phyloP scores from a whole-genome alignment of 2,888 invertebrate species.

The Sphaeridia pumilis region DNA sequence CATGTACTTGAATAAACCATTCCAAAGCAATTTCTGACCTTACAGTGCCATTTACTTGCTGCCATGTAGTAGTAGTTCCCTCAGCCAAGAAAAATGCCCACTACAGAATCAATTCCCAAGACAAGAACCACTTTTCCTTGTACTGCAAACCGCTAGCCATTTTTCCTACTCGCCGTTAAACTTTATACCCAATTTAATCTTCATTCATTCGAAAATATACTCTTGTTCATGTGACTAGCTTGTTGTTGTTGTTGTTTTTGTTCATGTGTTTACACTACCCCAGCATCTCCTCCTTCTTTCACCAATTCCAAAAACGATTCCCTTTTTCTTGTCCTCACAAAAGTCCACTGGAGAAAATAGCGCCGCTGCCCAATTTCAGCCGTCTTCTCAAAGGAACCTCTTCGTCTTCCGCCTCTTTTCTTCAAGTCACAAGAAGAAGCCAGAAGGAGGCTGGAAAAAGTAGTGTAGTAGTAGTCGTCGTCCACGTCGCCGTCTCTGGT shows the following conservation, averaged over 20 bases:
- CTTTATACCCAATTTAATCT: conserved; percentile 5
- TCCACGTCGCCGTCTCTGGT: conserved; percentile 1
- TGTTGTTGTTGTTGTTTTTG: conserved; percentile 15
- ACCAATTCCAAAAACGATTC: conserved; percentile 7
- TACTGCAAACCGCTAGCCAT: too few species aligned
- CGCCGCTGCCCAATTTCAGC: conserved; percentile 4
- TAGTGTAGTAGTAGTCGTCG: too few species aligned
- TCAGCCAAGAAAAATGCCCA: too few species aligned
- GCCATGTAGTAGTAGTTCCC: too few species aligned
- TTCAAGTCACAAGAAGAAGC: not conserved
- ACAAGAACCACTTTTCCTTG: too few species aligned
- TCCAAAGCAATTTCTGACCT: too few species aligned
- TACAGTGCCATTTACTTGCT: too few species aligned
- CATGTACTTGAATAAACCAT: too few species aligned
- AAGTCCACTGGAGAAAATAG: conserved; percentile 3
- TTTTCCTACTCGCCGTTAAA: not conserved
- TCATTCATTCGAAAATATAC: conserved; percentile 11
- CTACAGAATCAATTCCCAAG: too few species aligned
- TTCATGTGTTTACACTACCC: conserved; percentile 2
- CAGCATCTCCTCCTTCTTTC: conserved; percentile 15
- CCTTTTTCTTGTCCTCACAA: conserved; percentile 9
- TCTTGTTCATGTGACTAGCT: too few species aligned
- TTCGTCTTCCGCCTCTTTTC: too few species aligned
- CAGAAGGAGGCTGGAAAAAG: not conserved
- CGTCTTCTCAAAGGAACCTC: too few species aligned